A percentile compares a stretch with the other conserved stretches of the same genome.
These are phyloP conservation scores for Eonycteris spelaea DNA, from an alignment of 2,113 vertebrate species.

Conservation along the genomic window DNA sequence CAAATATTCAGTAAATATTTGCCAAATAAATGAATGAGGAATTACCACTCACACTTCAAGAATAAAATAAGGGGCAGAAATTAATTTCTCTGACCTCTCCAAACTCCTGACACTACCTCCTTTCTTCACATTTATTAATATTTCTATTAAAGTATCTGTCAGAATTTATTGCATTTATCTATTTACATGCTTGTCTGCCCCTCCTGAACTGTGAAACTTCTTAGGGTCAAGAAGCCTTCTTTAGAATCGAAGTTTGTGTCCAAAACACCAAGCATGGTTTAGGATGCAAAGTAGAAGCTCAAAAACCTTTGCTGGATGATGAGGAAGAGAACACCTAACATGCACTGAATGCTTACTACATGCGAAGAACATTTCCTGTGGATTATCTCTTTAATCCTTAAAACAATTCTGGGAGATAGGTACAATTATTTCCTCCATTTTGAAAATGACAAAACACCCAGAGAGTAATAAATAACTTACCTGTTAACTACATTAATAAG, in stretches of 20 bases:
- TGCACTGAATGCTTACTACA: background rate
- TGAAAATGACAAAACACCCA: background rate
- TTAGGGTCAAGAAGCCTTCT: background rate
- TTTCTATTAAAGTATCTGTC: background rate
- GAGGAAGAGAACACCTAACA: background rate
- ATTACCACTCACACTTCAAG: background rate
- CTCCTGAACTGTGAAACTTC: background rate
- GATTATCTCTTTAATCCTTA: background rate
- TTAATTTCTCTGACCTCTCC: background rate
- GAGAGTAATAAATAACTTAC: background rate
- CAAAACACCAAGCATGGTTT: background rate
- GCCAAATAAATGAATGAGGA: background rate
- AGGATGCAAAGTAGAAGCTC: background rate
- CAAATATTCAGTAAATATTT: background rate
- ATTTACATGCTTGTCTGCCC: background rate
- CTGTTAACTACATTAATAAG: background rate
- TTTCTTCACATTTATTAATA: background rate
- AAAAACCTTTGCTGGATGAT: background rate
- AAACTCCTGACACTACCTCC: background rate
- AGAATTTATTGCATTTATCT: background rate
- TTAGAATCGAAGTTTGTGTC: background rate
- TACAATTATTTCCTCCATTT: background rate
- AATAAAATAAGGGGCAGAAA: background rate
- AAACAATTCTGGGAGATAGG: background rate
- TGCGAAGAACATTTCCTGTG: background rate